Base-by-base conservation (phyloP, 2,888 invertebrate genomes). In the Corbicula japonica region DNA sequence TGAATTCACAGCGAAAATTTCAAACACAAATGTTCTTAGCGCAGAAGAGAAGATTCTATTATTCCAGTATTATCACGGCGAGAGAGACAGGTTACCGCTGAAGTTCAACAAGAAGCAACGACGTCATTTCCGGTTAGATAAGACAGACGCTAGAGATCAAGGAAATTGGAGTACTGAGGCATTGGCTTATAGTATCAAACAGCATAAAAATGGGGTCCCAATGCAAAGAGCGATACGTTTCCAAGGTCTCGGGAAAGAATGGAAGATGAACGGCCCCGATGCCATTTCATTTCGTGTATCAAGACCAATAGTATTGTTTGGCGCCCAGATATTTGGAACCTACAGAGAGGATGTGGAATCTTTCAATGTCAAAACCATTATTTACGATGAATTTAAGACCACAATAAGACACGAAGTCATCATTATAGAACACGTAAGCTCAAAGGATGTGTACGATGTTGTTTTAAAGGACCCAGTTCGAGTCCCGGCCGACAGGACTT, bases 221-320 rank as follows among this genome's bases (percentile, higher is more conserved):
- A 30, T 68, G 0, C 32, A 28, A 35, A 44, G 80, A 6, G 76
- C 75, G 12, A 28, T 73, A 2, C 66, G 83, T 12, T 83, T 78
- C 48, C 46, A 70, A n/a, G 73, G 70, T 3, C 70, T 72, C 5
- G 56, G 32, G 5, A 76, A 73, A 12, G 32, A 63, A 0, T 83
- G 80, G 83, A 54, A 70, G n/a, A 56, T 76, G 21, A 72, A 65
- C 18, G 76, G 80, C 2, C 63, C 78, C 5, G 83, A 83, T 50
- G 78, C 80, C 28, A 78, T 83, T 30, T 62, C 70, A 8, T 83
- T 83, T 60, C 50, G 76, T 12, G 76, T 76, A n/a, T 76, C 83
- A 1, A 38, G 6, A 8, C 35, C 75, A 0, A 73, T 83, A 8
- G 23, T 61, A 12, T 38, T 83, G 6, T 62, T 63, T 18, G 83